Base-by-base conservation (phyloP, 2,797 vertebrate genomes). In the Petrocephalus sullivani region DNA sequence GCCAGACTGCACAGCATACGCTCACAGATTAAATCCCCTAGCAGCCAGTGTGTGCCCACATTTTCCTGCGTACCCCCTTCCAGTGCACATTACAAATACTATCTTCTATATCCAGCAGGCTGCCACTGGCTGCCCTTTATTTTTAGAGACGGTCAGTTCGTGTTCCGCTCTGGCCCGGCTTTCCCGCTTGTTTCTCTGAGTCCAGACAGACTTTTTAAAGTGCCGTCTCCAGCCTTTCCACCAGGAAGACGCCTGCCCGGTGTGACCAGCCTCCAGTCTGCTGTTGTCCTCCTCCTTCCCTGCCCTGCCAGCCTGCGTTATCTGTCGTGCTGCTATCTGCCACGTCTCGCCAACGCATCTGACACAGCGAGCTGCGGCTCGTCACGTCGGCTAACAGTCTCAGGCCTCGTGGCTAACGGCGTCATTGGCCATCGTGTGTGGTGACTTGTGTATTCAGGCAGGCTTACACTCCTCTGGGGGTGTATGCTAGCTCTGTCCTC, bases 1-100 rank as follows among this genome's bases (percentile, higher is more conserved):
- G 64, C 64, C 28, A 71, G 28, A 71, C 28, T 28, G 37, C 64
- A 71, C 33, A 28, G 12, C 37, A 28, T 71, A 71, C 64, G 37
- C 64, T 71, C 64, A 71, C 14, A 71, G 64, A 71, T 71, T 71
- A 71, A 49, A 81, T 81, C 75, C 75, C 75, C 75, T 37, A 81
- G 37, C 75, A 78, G 71, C 37, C 71, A 46, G 16, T 78, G 19
- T 16, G 37, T 46, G 37, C 71, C 71, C 41, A 49, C 37, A 81
- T 16, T 81, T n/a, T 16, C 75, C 75, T 78, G 37, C 16, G 2
- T 49, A n/a, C 41, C 46, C 75, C n/a, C 8, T n/a, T 49, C 37
- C 4, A 78, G 37, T 78, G 14, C 37, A 56, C 12, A 41, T 56
- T 16, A 86, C 2, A 58, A 60, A 41, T 16, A 9, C 54, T 37